Percentiles rank a stretch among this genome's conserved stretches.
Conservation (phyloP, 2,888 invertebrate species). For the Ichneumoninae sp. region DNA sequence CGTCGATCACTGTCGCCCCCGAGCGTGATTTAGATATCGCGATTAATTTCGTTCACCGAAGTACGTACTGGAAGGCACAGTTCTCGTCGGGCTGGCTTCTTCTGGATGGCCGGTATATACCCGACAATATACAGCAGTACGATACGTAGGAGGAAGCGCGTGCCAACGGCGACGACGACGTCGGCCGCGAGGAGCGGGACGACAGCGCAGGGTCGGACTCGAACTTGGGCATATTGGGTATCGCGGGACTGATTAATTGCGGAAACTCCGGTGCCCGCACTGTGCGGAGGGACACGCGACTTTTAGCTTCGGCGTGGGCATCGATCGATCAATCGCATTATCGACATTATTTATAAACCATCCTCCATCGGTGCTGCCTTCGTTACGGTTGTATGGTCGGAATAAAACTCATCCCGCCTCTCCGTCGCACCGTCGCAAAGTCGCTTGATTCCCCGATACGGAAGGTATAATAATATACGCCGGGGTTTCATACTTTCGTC, state of each 20-base stretch:
- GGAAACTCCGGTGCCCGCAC: conserved; percentile 46
- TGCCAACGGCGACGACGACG: conserved; percentile 59
- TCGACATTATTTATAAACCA: conserved; percentile 45
- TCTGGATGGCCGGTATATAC: conserved; percentile 34
- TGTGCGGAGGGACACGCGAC: conserved; percentile 73
- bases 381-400: background rate
- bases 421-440: conserved; percentile 50
- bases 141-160: conserved; percentile 61
- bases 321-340: conserved; percentile 67
- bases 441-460: conserved; percentile 48
- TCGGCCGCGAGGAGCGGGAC: conserved; percentile 23
- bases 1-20: conserved; percentile 74
- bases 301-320: conserved; percentile 63
- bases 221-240: conserved; percentile 70
- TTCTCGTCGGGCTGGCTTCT: conserved; percentile 41
- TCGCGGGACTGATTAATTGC: conserved; percentile 75
- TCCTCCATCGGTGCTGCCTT: conserved; percentile 12
- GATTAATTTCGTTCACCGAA: conserved; percentile 74
- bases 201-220: conserved; percentile 47
- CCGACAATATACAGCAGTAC: conserved; percentile 28
- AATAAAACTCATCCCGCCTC: conserved; percentile 24
- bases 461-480: conserved; percentile 21
- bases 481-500: conserved; percentile 41
- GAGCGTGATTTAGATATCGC: conserved; percentile 76
- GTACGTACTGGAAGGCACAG: conserved; percentile 54